phyloP scores from a whole-genome alignment of 1,140 invertebrate genomes.

The Aphaenogaster ashmeadi region DNA sequence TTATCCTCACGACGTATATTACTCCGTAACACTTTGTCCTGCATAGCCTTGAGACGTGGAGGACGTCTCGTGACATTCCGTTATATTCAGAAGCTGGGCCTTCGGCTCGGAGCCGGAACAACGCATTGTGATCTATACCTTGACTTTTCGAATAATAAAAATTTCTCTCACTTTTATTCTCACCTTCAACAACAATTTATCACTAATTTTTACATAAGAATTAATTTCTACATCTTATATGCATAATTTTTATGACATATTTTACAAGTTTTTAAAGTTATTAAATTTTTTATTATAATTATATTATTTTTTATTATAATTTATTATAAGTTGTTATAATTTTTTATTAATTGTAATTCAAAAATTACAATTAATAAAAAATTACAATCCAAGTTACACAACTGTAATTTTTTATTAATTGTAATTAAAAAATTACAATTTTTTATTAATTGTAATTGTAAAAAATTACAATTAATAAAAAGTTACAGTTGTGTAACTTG shows the following conservation, averaged over 20 bases:
- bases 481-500: neutral
- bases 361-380: neutral
- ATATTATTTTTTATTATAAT: too few relatives aligned
- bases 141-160: constrained; percentile 7
- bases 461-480: neutral
- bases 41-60: constrained; percentile 53
- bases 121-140: neutral
- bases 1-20: constrained; percentile 48
- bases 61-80: constrained; percentile 47
- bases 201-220: neutral
- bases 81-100: constrained; percentile 50
- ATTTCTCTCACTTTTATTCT: neutral
- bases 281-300: too few relatives aligned
- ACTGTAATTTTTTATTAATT: too few relatives aligned
- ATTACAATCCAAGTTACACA: too few relatives aligned
- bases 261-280: neutral
- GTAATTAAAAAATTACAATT: too few relatives aligned
- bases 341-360: too few relatives aligned
- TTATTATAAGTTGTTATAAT: too few relatives aligned
- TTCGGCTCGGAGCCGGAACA: constrained; percentile 15
- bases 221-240: neutral
- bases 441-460: too few relatives aligned
- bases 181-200: neutral
- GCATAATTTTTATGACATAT: neutral
- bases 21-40: constrained; percentile 72